Conservation (phyloP, 2,888 invertebrate genomes). For the Liopterus haemorrhoidalis region DNA sequence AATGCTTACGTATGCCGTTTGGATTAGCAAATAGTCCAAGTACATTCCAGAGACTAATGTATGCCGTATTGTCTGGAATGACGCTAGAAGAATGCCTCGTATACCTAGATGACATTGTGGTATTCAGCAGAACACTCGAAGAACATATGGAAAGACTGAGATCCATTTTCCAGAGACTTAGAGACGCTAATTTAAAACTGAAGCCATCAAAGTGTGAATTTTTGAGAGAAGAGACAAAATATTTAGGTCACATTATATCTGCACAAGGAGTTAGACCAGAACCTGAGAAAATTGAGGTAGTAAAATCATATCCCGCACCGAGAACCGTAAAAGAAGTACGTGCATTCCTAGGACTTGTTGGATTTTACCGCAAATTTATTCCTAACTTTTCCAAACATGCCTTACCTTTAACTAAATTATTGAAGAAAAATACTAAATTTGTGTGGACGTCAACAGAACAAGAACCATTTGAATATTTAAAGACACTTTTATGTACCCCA, state of each 20-base stretch:
- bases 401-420: constrained; percentile 30
- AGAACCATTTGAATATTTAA: constrained; percentile 26
- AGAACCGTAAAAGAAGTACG: constrained; percentile 25
- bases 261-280: constrained; percentile 25
- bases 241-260: constrained; percentile 27
- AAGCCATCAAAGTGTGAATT: constrained; percentile 24
- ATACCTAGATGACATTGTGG: constrained; percentile 30
- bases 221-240: constrained; percentile 26
- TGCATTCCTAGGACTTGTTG: constrained; percentile 30
- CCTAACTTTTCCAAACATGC: constrained; percentile 30
- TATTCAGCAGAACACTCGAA: constrained; percentile 27
- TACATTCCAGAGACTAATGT: constrained; percentile 37
- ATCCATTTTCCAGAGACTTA: constrained; percentile 18
- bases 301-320: constrained; percentile 27
- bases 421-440: constrained; percentile 29
- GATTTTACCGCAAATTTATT: no score
- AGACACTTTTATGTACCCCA: constrained; percentile 20
- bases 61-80: constrained; percentile 31
- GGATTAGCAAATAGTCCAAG: constrained; percentile 35
- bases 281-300: constrained; percentile 20
- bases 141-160: constrained; percentile 25
- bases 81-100: constrained; percentile 32
- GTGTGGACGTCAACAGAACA: constrained; percentile 24
- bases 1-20: constrained; percentile 36
- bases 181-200: constrained; percentile 24